These are phyloP conservation scores for Cephalophus harveyi DNA, from an alignment of 2,113 vertebrate genomes.

Conservation along the genomic window DNA sequence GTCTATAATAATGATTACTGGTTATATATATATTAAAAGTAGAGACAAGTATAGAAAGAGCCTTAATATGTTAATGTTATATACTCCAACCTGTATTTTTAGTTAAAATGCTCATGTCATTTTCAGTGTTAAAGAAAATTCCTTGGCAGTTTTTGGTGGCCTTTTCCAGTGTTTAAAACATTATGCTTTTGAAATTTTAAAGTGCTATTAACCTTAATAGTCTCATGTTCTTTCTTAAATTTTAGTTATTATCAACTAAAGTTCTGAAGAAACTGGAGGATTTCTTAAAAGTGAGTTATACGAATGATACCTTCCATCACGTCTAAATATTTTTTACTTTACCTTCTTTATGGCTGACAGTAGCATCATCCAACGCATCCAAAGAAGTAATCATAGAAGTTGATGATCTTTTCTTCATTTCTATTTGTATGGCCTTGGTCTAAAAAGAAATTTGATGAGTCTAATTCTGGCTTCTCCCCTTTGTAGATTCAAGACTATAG, in stretches of 20 bases:
- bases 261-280: neutral
- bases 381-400: slow-evolving; percentile 79
- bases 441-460: slow-evolving; percentile 63
- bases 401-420: slow-evolving; percentile 80
- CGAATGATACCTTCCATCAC: slow-evolving; percentile 82
- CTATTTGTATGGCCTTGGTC: slow-evolving; percentile 83
- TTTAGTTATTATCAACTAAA: neutral
- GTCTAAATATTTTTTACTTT: slow-evolving; percentile 86
- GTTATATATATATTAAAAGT: neutral
- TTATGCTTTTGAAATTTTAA: neutral
- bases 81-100: neutral
- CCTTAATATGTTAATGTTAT: neutral
- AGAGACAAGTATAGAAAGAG: neutral
- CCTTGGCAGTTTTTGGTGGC: neutral
- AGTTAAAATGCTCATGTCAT: neutral
- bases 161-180: neutral
- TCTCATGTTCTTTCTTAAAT: neutral
- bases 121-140: slow-evolving; percentile 4
- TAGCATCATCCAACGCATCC: slow-evolving; percentile 83
- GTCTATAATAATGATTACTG: neutral
- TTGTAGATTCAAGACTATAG: neutral
- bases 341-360: slow-evolving; percentile 82
- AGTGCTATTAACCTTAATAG: neutral
- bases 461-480: neutral
- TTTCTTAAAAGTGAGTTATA: neutral